Conservation (phyloP, 2,797 vertebrate genomes). For the Hydrolagus colliei region DNA sequence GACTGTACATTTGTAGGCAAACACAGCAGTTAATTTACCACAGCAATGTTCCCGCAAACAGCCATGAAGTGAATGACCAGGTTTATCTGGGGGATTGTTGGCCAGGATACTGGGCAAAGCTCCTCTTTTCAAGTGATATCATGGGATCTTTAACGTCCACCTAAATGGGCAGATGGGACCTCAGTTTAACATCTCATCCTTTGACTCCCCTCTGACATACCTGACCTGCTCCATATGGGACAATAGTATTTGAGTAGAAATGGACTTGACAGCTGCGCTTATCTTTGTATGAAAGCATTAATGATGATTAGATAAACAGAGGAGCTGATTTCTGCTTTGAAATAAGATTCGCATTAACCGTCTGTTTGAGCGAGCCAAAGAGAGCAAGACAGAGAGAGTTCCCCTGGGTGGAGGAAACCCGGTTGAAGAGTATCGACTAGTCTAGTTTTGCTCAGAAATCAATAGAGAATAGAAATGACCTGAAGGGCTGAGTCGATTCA, state of each 20-base stretch:
- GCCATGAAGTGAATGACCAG: too few relatives aligned
- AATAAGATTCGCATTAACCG: conserved; percentile 14
- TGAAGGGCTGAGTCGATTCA: too few relatives aligned
- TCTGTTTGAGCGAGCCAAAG: neutral
- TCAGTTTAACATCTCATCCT: neutral
- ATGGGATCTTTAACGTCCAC: too few relatives aligned
- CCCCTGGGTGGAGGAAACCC: neutral
- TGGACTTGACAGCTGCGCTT: conserved; percentile 22
- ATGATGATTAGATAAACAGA: conserved; percentile 28
- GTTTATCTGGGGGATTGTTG: too few relatives aligned
- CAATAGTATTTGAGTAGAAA: conserved; percentile 22
- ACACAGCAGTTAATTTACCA: too few relatives aligned
- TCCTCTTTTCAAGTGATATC: too few relatives aligned
- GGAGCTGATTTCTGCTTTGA: neutral
- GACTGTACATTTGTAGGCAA: too few relatives aligned
- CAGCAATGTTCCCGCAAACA: too few relatives aligned
- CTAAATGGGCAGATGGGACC: too few relatives aligned
- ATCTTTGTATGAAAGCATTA: conserved; percentile 18
- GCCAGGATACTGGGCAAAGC: too few relatives aligned
- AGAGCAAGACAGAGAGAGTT: neutral
- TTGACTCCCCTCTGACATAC: conserved; percentile 23
- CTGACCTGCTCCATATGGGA: conserved; percentile 15
- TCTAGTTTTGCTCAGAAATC: neutral
- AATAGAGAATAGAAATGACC: neutral
- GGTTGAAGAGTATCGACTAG: neutral